Evolutionary conservation across 2,888 invertebrate species (phyloP), one percentile per base, ranked within the genome.

Genomic region (Lysandra coridon): DNA sequence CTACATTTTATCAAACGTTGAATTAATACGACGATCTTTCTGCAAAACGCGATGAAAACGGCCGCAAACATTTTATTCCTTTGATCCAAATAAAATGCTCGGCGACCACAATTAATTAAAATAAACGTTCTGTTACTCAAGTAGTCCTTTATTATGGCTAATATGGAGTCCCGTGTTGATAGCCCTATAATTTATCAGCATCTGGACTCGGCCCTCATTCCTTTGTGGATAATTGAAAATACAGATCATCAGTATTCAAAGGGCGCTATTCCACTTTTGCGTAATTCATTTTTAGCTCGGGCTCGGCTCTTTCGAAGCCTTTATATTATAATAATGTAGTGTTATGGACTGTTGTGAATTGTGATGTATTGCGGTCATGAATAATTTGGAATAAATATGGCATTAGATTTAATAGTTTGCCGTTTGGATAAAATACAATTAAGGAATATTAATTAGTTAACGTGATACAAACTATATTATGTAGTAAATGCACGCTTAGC

Each of bases 191-290:
- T 57, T 53, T 76, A 44, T 75, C 49, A 75, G 49, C 75, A 76
- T 76, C 57, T 76, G 57, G 57, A 76, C 57, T 49, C 30, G 30
- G 53, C n/a, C 49, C 75, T 75, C 75, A 53, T 75, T 75, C 44
- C 76, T 76, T 76, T 76, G 53, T 76, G 76, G 76, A 53, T 76
- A 76, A 76, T 57, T 76, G 76, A 76, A 76, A 76, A 57, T 30
- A 53, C 53, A 76, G 76, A 76, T 76, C 53, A 76, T 76, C 76
- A 37, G 76, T 76, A 57, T 76, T 76, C 76, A 76, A 76, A 76
- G 76, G 53, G 53, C 57, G 76, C 14, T 57, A 57, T 53, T 33
- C 33, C 76, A 53, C 76, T 76, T 57, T 57, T 76, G 76, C 76
- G 76, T 76, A 53, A 57, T 76, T 53, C 76, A 76, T 53, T 76